A percentile compares a stretch with the other conserved stretches of the same genome.
These are phyloP conservation scores for Clarias macrocephalus DNA, from an alignment of 2,113 vertebrate genomes.

Conservation along the genomic window DNA sequence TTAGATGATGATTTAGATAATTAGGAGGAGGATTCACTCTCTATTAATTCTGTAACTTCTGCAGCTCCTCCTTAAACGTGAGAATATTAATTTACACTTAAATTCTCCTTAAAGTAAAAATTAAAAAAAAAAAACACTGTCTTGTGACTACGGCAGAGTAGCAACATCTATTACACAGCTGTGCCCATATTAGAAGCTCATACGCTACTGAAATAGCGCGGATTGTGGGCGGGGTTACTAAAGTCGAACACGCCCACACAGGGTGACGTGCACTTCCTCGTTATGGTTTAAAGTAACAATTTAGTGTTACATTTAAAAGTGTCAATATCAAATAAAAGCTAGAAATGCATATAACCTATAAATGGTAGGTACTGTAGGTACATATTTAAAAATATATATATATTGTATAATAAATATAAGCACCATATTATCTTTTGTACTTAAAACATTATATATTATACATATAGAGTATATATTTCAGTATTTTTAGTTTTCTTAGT, in stretches of 20 bases:
- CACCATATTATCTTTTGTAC: no score
- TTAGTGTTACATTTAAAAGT: not conserved
- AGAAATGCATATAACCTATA: not conserved
- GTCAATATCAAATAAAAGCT: not conserved
- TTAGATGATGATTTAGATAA: not conserved
- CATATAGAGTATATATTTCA: no score
- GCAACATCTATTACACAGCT: not conserved
- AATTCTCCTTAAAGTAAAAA: not conserved
- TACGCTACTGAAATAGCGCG: not conserved
- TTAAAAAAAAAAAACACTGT: not conserved
- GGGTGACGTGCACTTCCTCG: not conserved
- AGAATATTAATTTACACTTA: not conserved
- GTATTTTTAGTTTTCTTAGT: no score
- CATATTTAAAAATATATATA: no score
- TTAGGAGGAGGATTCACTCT: not conserved
- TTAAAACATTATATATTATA: no score
- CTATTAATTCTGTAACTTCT: constrained; percentile 13
- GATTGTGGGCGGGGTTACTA: not conserved
- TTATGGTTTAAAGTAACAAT: no score
- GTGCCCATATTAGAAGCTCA: not conserved
- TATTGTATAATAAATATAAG: no score
- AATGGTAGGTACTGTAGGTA: not conserved
- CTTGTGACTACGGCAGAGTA: not conserved
- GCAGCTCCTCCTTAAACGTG: not conserved
- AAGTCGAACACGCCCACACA: not conserved